A percentile compares a stretch with the other conserved stretches of the same genome.
Conservation (phyloP, 1,140 invertebrate species). For the Anadara kagoshimensis region DNA sequence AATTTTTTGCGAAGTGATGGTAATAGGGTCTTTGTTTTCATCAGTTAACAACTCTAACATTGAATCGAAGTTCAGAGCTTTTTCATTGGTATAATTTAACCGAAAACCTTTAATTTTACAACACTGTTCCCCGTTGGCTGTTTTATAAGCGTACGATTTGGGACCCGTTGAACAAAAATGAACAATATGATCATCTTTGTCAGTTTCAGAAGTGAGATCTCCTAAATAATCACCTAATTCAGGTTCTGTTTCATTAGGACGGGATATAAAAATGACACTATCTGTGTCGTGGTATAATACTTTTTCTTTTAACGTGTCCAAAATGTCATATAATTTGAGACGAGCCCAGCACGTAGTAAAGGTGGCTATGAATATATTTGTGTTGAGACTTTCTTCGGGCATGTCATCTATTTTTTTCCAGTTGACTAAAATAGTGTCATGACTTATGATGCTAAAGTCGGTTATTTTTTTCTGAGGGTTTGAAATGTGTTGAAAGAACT, state of each 20-base stretch:
- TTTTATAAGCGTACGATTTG: slow-evolving; percentile 36
- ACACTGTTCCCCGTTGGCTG: slow-evolving; percentile 12
- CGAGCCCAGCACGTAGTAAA: slow-evolving; percentile 71
- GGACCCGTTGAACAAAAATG: slow-evolving; percentile 43
- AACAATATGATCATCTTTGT: slow-evolving; percentile 25
- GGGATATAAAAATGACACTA: slow-evolving; percentile 29
- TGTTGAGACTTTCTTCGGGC: slow-evolving; percentile 17
- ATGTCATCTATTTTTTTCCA: not conserved
- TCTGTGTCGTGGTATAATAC: slow-evolving; percentile 74
- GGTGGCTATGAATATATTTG: slow-evolving; percentile 68
- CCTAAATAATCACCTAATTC: slow-evolving; percentile 36
- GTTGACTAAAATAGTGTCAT: slow-evolving; percentile 22
- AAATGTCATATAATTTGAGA: slow-evolving; percentile 68
- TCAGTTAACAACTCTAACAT: not conserved
- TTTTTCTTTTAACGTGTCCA: slow-evolving; percentile 61
- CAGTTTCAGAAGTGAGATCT: slow-evolving; percentile 36
- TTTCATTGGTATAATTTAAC: slow-evolving; percentile 28
- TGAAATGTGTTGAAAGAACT: slow-evolving; percentile 55
- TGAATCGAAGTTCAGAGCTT: slow-evolving; percentile 22
- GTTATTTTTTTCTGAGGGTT: slow-evolving; percentile 31
- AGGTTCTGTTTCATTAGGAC: slow-evolving; percentile 6
- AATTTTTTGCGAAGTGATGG: slow-evolving; percentile 25
- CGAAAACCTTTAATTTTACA: slow-evolving; percentile 42
- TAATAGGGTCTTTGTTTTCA: no score
- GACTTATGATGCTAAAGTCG: slow-evolving; percentile 38